phyloP scores from a whole-genome alignment of 1,140 invertebrate genomes.

The Pygmarrhopalites habei region DNA sequence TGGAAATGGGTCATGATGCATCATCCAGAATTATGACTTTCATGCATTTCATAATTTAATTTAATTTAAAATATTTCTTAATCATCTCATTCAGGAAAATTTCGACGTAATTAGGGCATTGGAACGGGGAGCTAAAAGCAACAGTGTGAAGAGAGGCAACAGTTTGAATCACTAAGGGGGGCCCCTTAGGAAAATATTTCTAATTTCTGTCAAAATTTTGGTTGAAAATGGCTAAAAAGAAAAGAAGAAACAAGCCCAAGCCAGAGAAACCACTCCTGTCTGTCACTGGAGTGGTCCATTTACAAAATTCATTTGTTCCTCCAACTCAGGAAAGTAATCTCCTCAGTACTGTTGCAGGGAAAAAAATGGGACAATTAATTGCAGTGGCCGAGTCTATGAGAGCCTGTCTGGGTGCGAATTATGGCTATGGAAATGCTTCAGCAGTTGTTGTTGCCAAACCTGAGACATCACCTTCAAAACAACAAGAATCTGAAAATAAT shows the following conservation, averaged over 20 bases:
- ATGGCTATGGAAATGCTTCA: slow-evolving; percentile 33
- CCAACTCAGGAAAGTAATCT: slow-evolving; percentile 36
- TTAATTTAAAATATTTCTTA: no score
- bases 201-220: background rate
- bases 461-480: no score
- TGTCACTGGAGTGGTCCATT: slow-evolving; percentile 33
- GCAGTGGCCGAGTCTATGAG: no score
- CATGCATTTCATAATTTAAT: no score
- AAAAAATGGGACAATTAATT: slow-evolving; percentile 7
- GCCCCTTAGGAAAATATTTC: no score
- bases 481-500: slow-evolving; percentile 8
- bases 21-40: no score
- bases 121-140: no score
- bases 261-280: slow-evolving; percentile 28
- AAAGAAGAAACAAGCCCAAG: background rate
- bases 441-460: slow-evolving; percentile 10
- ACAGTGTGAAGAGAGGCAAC: no score
- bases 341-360: slow-evolving; percentile 32
- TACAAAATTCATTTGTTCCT: slow-evolving; percentile 33
- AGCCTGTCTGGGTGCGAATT: slow-evolving; percentile 26
- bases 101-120: no score
- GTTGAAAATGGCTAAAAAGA: slow-evolving; percentile 8
- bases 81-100: no score
- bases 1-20: no score
- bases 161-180: no score